Evolutionary conservation across 1,140 invertebrate species (phyloP).

Genomic region (Drosophila willistoni): DNA sequence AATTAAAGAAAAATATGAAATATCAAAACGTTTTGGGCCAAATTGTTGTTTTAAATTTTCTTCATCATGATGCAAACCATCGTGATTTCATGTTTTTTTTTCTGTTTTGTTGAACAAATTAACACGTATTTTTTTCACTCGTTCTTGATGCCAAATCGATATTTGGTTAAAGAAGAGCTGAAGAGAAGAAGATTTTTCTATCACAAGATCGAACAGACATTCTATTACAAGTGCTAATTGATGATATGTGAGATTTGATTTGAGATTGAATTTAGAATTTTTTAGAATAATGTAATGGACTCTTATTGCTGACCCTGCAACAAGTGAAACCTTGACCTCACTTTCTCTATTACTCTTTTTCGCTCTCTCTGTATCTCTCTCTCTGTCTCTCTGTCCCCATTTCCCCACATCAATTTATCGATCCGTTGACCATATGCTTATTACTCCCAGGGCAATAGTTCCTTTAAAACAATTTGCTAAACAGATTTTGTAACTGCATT

Average conservation of each 20-base stretch:
- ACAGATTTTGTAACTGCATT: conserved; percentile 73
- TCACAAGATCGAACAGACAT: not conserved
- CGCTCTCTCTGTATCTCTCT: not conserved
- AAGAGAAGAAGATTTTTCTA: conserved; percentile 1
- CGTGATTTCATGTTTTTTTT: not conserved
- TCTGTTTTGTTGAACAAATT: conserved; percentile 9
- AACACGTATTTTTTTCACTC: conserved; percentile 26
- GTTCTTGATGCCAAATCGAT: not conserved
- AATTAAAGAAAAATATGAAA: no score
- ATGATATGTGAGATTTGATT: conserved; percentile 19
- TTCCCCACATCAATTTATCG: conserved; percentile 11
- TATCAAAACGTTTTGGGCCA: no score
- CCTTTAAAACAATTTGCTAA: conserved; percentile 51
- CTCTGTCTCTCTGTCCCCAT: not conserved
- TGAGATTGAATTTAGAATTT: no score
- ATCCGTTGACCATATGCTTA: conserved; percentile 11
- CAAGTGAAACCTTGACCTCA: not conserved
- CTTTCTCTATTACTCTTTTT: not conserved
- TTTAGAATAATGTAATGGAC: no score
- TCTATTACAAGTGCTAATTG: conserved; percentile 56
- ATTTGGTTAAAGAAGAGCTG: not conserved
- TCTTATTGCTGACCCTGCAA: not conserved
- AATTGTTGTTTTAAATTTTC: not conserved
- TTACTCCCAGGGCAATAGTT: conserved; percentile 16
- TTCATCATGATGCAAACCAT: conserved; percentile 1